A percentile compares a stretch with the other conserved stretches of the same genome.
Conservation (phyloP, 1,140 invertebrate genomes). For the Goniozus legneri region DNA sequence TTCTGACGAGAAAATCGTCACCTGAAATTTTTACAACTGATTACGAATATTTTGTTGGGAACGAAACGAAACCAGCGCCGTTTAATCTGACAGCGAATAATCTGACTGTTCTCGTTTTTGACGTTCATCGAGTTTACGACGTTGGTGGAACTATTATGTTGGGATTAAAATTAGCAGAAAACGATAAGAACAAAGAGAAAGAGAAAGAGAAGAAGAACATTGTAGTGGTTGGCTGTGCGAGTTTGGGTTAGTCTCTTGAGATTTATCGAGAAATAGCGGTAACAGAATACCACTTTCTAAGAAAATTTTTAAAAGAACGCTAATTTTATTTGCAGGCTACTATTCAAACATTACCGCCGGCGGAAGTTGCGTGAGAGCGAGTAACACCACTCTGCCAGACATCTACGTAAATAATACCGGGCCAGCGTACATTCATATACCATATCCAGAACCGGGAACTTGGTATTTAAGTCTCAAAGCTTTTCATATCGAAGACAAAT, state of each 20-base stretch:
- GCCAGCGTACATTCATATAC: conserved; percentile 63
- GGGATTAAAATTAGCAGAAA: conserved; percentile 59
- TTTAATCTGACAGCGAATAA: conserved; percentile 63
- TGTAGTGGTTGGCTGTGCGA: conserved; percentile 41
- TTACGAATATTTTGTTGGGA: conserved; percentile 61
- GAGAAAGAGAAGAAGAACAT: conserved; percentile 42
- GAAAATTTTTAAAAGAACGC: neutral
- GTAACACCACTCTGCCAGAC: conserved; percentile 24
- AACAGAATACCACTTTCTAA: neutral
- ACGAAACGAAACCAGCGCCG: conserved; percentile 59
- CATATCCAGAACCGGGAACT: conserved; percentile 72
- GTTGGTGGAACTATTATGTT: conserved; percentile 68
- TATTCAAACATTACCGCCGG: conserved; percentile 31
- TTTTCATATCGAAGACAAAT: conserved; percentile 57
- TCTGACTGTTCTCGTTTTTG: conserved; percentile 62
- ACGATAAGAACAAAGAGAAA: conserved; percentile 54
- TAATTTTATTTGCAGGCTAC: conserved; percentile 33
- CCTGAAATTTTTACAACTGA: conserved; percentile 70
- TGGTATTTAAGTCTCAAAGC: conserved; percentile 71
- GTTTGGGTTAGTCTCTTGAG: conserved; percentile 35
- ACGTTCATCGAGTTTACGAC: conserved; percentile 64
- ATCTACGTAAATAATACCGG: conserved; percentile 44
- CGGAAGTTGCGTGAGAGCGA: conserved; percentile 26
- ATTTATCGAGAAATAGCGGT: too few species aligned
- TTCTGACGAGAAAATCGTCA: conserved; percentile 62